phyloP scores from a whole-genome alignment of 30 jellyfish, hydroid and myxozoan species.

The Cassiopea andromeda region DNA sequence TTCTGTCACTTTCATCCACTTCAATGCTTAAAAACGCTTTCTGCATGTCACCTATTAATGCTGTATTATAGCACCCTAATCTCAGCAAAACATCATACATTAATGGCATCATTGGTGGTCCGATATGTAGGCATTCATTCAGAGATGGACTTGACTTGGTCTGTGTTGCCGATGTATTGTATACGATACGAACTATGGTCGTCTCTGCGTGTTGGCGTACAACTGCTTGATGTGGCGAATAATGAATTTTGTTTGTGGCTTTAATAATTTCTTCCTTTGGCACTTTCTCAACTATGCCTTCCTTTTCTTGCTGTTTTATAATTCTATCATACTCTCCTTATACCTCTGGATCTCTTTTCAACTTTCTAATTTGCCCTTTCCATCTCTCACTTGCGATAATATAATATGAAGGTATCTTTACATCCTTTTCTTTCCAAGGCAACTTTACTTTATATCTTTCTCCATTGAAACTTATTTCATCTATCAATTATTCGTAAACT shows the following conservation, averaged over 20 bases:
- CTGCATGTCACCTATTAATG: conserved; percentile 22
- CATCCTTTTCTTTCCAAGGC: conserved; percentile 40
- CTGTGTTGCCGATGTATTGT: conserved; percentile 10
- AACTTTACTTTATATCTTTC: conserved; percentile 35
- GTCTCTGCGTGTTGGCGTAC: conserved; percentile 22
- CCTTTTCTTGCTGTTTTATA: conserved; percentile 3
- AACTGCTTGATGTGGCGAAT: conserved; percentile 34
- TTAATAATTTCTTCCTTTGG: neutral
- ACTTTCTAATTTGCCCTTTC: conserved; percentile 9
- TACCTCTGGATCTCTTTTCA: conserved; percentile 14
- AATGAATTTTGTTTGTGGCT: neutral
- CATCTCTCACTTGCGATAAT: neutral
- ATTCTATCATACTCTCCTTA: conserved; percentile 15
- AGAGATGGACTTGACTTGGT: conserved; percentile 11
- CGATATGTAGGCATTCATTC: conserved; percentile 25
- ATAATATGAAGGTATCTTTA: conserved; percentile 19
- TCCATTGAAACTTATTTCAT: conserved; percentile 36
- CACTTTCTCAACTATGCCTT: conserved; percentile 24
- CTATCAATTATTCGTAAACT: conserved; percentile 34
- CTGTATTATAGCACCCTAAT: conserved; percentile 3
- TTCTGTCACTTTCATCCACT: conserved; percentile 21
- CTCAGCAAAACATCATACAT: conserved; percentile 23
- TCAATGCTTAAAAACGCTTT: conserved; percentile 26
- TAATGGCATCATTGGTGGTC: conserved; percentile 26
- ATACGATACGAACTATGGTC: conserved; percentile 26